phyloP scores from a whole-genome alignment of 1,140 invertebrate genomes.

The Laodelphax striatellus region DNA sequence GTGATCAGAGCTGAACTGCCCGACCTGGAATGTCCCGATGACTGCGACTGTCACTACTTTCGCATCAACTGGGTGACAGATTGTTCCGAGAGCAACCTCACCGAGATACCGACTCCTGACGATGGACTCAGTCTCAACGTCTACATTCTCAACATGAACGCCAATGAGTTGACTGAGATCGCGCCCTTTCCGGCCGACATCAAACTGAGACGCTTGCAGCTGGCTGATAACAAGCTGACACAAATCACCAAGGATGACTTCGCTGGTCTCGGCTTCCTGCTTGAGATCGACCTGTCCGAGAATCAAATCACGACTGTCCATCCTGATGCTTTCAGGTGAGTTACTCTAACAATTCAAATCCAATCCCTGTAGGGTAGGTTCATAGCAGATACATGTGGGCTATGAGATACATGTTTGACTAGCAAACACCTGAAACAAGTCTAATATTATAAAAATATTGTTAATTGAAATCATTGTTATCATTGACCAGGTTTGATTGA shows the following conservation, averaged over 20 bases:
- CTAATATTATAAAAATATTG: too few species aligned
- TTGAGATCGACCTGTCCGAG: constrained; percentile 54
- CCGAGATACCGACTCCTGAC: constrained; percentile 50
- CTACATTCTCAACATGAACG: constrained; percentile 57
- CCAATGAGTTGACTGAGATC: constrained; percentile 47
- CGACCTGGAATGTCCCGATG: constrained; percentile 31
- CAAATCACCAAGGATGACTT: constrained; percentile 47
- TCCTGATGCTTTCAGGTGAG: constrained; percentile 54
- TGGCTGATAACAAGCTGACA: constrained; percentile 51
- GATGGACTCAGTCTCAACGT: constrained; percentile 47
- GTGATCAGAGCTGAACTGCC: constrained; percentile 2
- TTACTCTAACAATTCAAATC: constrained; percentile 13
- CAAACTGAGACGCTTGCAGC: constrained; percentile 53
- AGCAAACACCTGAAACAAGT: too few species aligned
- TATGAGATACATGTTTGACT: too few species aligned
- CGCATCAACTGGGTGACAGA: constrained; percentile 64
- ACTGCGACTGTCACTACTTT: constrained; percentile 64
- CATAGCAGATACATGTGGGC: too few species aligned
- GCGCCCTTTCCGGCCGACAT: constrained; percentile 48
- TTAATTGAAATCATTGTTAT: too few species aligned
- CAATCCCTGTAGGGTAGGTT: too few species aligned
- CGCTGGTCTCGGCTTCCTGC: constrained; percentile 47
- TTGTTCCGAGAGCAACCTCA: constrained; percentile 62
- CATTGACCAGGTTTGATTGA: too few species aligned
- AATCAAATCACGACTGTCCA: constrained; percentile 50